Conservation (phyloP, 2,113 vertebrate species). For the Cariama cristata region DNA sequence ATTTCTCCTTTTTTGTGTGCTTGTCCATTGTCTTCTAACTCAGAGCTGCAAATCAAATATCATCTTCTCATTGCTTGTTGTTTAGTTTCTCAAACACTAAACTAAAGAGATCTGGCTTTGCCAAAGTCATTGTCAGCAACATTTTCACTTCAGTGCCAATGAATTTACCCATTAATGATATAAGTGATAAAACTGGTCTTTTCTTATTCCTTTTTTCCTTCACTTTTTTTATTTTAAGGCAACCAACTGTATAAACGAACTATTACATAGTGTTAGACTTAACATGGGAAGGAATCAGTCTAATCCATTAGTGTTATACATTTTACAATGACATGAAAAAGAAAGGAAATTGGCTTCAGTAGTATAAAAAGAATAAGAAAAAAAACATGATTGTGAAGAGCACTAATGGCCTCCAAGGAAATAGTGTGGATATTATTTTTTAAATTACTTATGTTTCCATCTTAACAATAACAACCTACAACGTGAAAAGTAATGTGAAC, state of each 20-base stretch:
- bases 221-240: background rate
- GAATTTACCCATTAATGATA: conserved; percentile 49
- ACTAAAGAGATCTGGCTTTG: conserved; percentile 27
- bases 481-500: background rate
- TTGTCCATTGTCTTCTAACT: conserved; percentile 37
- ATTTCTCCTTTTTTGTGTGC: conserved; percentile 37
- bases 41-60: conserved; percentile 59
- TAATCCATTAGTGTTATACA: conserved; percentile 11
- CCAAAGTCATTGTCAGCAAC: conserved; percentile 24
- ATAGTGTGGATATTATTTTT: conserved; percentile 27
- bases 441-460: conserved; percentile 30
- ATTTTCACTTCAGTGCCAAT: background rate
- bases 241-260: conserved; percentile 29
- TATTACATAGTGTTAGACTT: background rate
- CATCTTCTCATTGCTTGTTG: conserved; percentile 27
- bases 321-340: conserved; percentile 5
- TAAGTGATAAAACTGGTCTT: conserved; percentile 33
- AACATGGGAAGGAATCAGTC: conserved; percentile 12
- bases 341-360: background rate
- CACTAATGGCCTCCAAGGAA: background rate
- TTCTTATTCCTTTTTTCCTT: background rate
- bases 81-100: conserved; percentile 8
- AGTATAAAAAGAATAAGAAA: background rate
- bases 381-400: background rate
- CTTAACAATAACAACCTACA: background rate